phyloP scores from a whole-genome alignment of 2,888 invertebrate species.

The Amiota mariae region DNA sequence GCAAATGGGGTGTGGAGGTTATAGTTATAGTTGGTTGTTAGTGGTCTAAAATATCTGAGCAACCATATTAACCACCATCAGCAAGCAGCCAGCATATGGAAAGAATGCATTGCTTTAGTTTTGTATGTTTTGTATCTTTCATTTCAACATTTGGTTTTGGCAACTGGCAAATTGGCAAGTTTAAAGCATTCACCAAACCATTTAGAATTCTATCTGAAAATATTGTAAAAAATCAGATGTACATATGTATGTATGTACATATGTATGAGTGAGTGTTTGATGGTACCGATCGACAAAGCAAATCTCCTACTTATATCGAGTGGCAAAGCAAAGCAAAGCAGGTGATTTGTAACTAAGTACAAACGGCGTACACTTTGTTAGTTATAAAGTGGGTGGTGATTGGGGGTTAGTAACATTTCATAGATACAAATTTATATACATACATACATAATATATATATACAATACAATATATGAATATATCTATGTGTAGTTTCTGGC shows the following conservation, averaged over 20 bases:
- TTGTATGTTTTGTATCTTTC: too few relatives aligned
- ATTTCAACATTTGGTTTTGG: background rate
- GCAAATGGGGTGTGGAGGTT: too few relatives aligned
- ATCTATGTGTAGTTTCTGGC: slow-evolving; percentile 51
- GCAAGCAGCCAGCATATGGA: too few relatives aligned
- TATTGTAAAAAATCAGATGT: too few relatives aligned
- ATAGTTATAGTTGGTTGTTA: too few relatives aligned
- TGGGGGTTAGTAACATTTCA: slow-evolving; percentile 46
- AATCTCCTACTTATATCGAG: background rate
- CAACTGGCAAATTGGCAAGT: background rate
- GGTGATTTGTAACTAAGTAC: background rate
- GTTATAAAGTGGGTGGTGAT: slow-evolving; percentile 6
- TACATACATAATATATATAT: slow-evolving; percentile 48
- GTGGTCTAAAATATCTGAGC: too few relatives aligned
- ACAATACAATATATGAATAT: slow-evolving; percentile 37
- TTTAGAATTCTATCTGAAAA: background rate
- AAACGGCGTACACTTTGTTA: background rate
- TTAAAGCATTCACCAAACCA: slow-evolving; percentile 2
- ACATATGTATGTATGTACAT: too few relatives aligned
- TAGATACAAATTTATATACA: slow-evolving; percentile 38
- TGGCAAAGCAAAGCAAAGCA: background rate
- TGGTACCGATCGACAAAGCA: background rate
- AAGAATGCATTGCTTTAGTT: too few relatives aligned
- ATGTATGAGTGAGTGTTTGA: too few relatives aligned
- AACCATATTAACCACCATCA: too few relatives aligned